These are phyloP conservation scores for Berghia stephanieae DNA, from an alignment of 1,140 invertebrate species.

Conservation along the genomic window DNA sequence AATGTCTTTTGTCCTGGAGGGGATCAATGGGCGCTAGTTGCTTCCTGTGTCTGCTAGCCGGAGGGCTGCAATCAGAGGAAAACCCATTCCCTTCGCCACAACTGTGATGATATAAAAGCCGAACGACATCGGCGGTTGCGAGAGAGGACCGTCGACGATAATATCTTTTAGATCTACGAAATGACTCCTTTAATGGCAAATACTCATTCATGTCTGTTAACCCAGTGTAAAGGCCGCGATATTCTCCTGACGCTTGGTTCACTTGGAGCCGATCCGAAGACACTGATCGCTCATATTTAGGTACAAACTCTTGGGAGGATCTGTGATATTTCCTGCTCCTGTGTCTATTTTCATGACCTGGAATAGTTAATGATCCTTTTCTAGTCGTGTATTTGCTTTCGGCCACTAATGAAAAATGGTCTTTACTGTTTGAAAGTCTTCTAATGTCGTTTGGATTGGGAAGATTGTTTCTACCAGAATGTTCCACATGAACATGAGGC, in stretches of 20 bases:
- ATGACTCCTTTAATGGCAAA: constrained; percentile 35
- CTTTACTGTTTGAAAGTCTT: no score
- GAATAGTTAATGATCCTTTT: constrained; percentile 30
- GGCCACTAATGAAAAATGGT: no score
- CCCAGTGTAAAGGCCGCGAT: constrained; percentile 27
- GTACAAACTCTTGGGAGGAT: constrained; percentile 27
- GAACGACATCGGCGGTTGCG: constrained; percentile 27
- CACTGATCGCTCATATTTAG: background rate
- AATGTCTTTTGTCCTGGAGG: constrained; percentile 46
- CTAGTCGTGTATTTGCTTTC: no score
- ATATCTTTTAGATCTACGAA: constrained; percentile 44
- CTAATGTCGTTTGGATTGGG: no score
- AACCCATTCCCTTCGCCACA: background rate
- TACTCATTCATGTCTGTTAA: constrained; percentile 40
- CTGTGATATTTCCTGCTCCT: constrained; percentile 13
- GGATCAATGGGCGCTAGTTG: constrained; percentile 26
- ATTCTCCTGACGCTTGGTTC: constrained; percentile 14
- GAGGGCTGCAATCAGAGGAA: constrained; percentile 18
- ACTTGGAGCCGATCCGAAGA: constrained; percentile 16
- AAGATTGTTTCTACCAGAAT: no score
- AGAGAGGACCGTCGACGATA: constrained; percentile 55
- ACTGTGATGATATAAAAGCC: background rate
- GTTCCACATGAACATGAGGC: constrained; percentile 26
- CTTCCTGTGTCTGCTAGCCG: constrained; percentile 13
- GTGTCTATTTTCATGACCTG: background rate